These are phyloP conservation scores for Lepidocyrtoides sp. DNA, from an alignment of 2,888 invertebrate genomes.

Conservation along the genomic window DNA sequence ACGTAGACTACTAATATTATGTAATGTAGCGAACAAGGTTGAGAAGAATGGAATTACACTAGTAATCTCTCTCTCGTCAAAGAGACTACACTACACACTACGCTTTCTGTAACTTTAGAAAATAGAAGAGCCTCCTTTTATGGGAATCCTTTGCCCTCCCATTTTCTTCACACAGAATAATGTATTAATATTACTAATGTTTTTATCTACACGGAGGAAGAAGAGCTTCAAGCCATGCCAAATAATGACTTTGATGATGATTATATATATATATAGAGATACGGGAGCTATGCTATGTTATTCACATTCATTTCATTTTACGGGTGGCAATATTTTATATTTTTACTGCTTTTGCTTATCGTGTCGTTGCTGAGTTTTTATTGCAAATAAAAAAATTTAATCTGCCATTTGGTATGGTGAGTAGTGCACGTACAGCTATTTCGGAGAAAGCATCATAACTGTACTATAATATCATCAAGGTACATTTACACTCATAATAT, in stretches of 20 bases:
- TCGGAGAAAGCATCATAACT: neutral
- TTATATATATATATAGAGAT: neutral
- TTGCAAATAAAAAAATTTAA: slow-evolving; percentile 46
- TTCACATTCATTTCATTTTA: slow-evolving; percentile 15
- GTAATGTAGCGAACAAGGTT: neutral
- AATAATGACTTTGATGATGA: slow-evolving; percentile 36
- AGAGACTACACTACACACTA: neutral
- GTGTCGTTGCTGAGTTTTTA: slow-evolving; percentile 36
- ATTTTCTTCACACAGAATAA: neutral
- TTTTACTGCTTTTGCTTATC: slow-evolving; percentile 41
- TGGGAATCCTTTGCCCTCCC: slow-evolving; percentile 12
- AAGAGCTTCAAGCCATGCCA: neutral
- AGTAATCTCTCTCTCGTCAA: slow-evolving; percentile 45
- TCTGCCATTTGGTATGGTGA: neutral
- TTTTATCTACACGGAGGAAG: neutral
- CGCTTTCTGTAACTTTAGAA: neutral
- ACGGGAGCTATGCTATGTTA: neutral
- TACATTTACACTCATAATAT: neutral
- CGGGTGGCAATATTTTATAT: slow-evolving; percentile 47
- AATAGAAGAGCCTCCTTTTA: neutral
- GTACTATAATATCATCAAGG: neutral
- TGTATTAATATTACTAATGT: slow-evolving; percentile 14
- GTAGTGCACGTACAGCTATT: neutral
- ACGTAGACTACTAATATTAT: no score
- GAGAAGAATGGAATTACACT: slow-evolving; percentile 56